Percentiles rank a stretch among this genome's conserved stretches.
These are phyloP conservation scores for Neodiprion fabricii DNA, from an alignment of 1,140 invertebrate species.

Conservation along the genomic window DNA sequence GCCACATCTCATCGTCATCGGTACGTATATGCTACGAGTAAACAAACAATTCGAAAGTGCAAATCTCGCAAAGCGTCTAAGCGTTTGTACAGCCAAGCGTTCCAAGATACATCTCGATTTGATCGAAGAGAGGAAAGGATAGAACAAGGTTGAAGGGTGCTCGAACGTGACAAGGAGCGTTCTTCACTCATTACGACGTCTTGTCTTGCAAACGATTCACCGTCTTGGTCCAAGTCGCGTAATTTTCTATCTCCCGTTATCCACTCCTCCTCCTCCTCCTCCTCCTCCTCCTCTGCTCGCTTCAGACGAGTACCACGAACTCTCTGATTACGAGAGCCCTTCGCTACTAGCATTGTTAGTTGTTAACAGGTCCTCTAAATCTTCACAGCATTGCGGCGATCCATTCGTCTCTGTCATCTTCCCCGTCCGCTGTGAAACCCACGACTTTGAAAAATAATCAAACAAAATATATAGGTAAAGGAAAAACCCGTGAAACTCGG, in stretches of 20 bases:
- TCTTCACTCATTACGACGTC: slow-evolving; percentile 53
- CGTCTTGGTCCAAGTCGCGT: slow-evolving; percentile 16
- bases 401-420: not conserved
- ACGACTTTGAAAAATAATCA: not conserved
- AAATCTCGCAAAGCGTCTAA: not conserved
- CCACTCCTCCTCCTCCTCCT: not conserved
- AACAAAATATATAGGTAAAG: not conserved
- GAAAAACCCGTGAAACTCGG: not conserved
- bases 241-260: not conserved
- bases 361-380: not conserved
- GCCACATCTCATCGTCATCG: too few relatives aligned
- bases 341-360: slow-evolving; percentile 2
- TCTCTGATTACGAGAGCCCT: not conserved
- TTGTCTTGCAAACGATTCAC: slow-evolving; percentile 52
- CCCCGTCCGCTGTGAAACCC: not conserved
- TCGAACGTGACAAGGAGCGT: slow-evolving; percentile 53
- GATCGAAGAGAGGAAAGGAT: not conserved
- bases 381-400: not conserved
- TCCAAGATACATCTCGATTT: not conserved
- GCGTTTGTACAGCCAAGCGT: not conserved
- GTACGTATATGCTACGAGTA: too few relatives aligned
- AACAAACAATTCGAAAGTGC: too few relatives aligned
- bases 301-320: not conserved
- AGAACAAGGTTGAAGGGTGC: not conserved
- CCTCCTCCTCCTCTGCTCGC: not conserved